Conservation (phyloP, 2,888 invertebrate genomes). For the Limnephilus rhombicus region DNA sequence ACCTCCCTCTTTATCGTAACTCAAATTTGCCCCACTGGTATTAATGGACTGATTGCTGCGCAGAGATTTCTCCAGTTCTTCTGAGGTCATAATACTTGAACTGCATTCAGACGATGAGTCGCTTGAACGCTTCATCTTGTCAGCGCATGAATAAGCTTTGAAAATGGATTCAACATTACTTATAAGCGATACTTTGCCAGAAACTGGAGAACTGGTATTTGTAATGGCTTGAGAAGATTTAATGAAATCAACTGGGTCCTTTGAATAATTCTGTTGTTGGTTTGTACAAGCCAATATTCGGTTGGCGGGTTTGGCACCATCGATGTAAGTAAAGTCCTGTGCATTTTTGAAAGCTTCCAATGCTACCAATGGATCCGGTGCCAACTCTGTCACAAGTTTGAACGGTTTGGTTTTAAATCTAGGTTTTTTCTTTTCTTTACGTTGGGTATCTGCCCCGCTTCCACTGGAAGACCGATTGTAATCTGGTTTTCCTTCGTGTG, state of each 20-base stretch:
- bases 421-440: background rate
- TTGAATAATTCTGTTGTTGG: background rate
- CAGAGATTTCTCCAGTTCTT: background rate
- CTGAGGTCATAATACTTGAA: background rate
- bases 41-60: background rate
- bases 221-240: background rate
- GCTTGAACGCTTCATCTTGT: background rate
- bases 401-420: slow-evolving; percentile 17
- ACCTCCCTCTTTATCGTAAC: background rate
- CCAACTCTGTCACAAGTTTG: background rate
- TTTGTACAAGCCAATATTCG: background rate
- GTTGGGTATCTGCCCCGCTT: background rate
- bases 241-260: background rate
- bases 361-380: background rate
- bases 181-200: background rate
- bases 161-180: background rate
- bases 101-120: background rate
- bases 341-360: slow-evolving; percentile 17
- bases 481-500: background rate
- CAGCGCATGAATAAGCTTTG: background rate
- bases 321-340: background rate
- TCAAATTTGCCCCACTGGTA: background rate
- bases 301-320: background rate
- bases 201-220: background rate
- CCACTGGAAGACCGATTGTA: background rate